phyloP scores from a whole-genome alignment of 2,113 vertebrate genomes.

The Papio anubis region DNA sequence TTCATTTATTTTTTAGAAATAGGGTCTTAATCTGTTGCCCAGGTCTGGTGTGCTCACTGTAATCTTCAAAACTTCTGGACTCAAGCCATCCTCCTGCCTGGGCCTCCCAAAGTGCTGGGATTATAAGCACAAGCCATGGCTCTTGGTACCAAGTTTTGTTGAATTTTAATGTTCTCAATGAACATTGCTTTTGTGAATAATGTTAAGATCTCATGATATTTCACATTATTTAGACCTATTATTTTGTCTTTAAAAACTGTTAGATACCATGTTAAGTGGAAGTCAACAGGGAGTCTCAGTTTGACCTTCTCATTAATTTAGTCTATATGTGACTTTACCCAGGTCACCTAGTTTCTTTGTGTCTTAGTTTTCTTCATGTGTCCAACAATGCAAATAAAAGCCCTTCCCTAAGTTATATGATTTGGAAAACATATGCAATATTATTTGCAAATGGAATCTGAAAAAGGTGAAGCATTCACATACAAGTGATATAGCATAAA shows the following conservation, averaged over 20 bases:
- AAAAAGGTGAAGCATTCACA: not conserved
- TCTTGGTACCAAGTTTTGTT: not conserved
- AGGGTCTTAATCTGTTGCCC: not conserved
- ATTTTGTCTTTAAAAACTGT: not conserved
- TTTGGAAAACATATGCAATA: not conserved
- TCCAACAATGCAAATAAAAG: not conserved
- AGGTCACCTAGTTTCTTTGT: not conserved
- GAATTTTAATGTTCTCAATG: slow-evolving; percentile 2
- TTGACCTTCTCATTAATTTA: not conserved
- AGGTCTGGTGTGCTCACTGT: not conserved
- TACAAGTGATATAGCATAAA: not conserved
- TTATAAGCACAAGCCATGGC: not conserved
- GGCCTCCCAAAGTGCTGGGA: not conserved
- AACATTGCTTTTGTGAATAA: not conserved
- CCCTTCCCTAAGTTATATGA: not conserved
- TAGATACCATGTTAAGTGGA: not conserved
- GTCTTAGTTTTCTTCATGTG: not conserved
- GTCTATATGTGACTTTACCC: not conserved
- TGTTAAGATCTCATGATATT: not conserved
- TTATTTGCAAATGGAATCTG: not conserved
- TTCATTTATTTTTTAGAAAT: not conserved
- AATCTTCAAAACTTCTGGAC: not conserved
- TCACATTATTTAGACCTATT: not conserved
- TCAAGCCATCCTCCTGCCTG: not conserved
- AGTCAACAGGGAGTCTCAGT: not conserved